Evolutionary conservation across 1,140 invertebrate genomes (phyloP), one percentile per base, ranked within the genome.

Genomic region (Drosophila albomicans): DNA sequence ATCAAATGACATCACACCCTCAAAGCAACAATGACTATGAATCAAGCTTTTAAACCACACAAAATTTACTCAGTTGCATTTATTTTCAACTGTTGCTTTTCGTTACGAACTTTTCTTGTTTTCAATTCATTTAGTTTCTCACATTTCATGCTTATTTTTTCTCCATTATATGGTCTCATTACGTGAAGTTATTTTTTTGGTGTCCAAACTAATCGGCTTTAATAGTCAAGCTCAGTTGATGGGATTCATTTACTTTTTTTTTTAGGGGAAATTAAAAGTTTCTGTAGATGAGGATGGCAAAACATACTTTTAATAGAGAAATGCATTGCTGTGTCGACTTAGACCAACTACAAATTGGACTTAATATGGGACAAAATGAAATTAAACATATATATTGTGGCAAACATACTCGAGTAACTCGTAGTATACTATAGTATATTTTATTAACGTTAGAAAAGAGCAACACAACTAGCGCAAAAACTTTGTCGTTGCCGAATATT

Each of bases 401-500:
- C 25, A 46, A 20, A 4, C 7, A 64, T 25, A 35, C 25, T 1
- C 32, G n/a, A 28, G 38, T 28, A 25, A 38, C 6, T 32, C 20
- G 20, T 25, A 25, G 20, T 25, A 25, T 25, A 25, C 3, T 25
- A 25, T 25, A 25, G 20, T 25, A 28, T 30, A 67, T 57, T 67
- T 66, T 13, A 30, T 10, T 20, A 13, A 38, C 35, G 20, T 59
- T 43, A 54, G 11, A 16, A 30, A 62, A 7, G 30, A 54, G 67
- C 57, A 38, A 62, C 32, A 71, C 30, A 51, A 59, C 5, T 28
- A 38, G 35, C 32, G 49, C 3, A 25, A 32, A 48, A 69, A 74
- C 65, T 69, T 63, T 45, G 48, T 32, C 62, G 35, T 58, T 46
- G 13, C 28, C 38, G 13, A 43, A 56, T 71, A 57, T 49, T 57